Base-by-base conservation (phyloP, 2,797 vertebrate species). In the Pseudomugil tenellus region DNA sequence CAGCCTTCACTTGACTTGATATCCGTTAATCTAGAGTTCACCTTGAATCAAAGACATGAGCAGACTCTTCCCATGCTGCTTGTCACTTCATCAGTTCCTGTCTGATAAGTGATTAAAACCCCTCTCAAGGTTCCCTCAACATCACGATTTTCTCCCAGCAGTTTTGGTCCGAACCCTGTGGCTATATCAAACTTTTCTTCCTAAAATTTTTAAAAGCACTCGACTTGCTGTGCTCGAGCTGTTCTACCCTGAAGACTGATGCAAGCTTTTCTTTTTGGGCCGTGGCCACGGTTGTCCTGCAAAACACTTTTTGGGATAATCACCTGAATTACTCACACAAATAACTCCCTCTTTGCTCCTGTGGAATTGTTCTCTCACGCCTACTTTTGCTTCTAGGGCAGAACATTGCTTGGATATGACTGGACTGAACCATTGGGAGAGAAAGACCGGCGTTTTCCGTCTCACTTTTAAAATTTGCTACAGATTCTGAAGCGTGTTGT, bases 1-100 rank as follows among this genome's bases (percentile, higher is more conserved):
- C 77, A 72, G 72, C 83, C 55, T 64, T 85, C 74, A 91, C 83
- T 81, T 37, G 80, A 85, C 85, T 89, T 58, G 19, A 84, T 80
- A 72, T 80, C 80, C 57, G 70, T 81, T 81, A 77, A 84, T 77
- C 86, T 79, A 53, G 72, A 81, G 64, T 83, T 89, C 87, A 79
- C 84, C 87, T 86, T 82, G 81, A 89, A 85, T 87, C 69, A 74
- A 76, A 65, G 81, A 74, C 74, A 79, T 84, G 77, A 80, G 80
- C 90, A 87, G 86, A 89, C 91, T 81, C 63, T 90, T 89, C 86
- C 82, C 86, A 86, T 66, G 87, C 84, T 89, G 89, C 84, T 88
- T 86, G 72, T 83, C 81, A 76, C 73, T 68, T 70, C 65, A 81
- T 84, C 75, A 74, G 79, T 74, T 71, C 78, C 82, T 72, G 67